Evolutionary conservation across 2,797 vertebrate species (phyloP).

Genomic region (Adelosebastes latens): DNA sequence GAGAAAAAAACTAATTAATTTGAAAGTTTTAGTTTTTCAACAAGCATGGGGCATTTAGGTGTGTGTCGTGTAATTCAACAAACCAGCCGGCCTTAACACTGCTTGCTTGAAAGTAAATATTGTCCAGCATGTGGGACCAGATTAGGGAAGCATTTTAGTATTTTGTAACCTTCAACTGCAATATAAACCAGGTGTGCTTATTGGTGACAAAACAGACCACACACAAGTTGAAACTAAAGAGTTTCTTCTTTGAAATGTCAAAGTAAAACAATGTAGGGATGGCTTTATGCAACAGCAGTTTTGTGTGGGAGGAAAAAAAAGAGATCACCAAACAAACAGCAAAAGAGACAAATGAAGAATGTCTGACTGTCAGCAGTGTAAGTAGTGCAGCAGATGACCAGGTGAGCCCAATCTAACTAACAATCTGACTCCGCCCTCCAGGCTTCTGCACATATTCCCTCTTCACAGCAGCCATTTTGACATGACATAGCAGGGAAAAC

Average conservation of each 20-base stretch:
- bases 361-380: neutral
- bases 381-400: neutral
- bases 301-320: neutral
- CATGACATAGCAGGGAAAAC: neutral
- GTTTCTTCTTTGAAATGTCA: neutral
- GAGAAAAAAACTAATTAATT: neutral
- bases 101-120: neutral
- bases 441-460: neutral
- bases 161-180: neutral
- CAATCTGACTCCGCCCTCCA: neutral
- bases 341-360: neutral
- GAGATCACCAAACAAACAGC: neutral
- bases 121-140: neutral
- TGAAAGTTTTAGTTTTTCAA: neutral
- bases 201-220: neutral
- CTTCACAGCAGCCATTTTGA: neutral
- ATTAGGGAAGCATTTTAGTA: neutral
- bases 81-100: neutral
- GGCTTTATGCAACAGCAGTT: neutral
- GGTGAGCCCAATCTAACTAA: neutral
- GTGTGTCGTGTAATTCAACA: neutral
- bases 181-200: neutral
- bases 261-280: neutral
- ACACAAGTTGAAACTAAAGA: neutral
- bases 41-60: neutral